Conservation (phyloP, 2,888 invertebrate species). For the Netelia inedita region DNA sequence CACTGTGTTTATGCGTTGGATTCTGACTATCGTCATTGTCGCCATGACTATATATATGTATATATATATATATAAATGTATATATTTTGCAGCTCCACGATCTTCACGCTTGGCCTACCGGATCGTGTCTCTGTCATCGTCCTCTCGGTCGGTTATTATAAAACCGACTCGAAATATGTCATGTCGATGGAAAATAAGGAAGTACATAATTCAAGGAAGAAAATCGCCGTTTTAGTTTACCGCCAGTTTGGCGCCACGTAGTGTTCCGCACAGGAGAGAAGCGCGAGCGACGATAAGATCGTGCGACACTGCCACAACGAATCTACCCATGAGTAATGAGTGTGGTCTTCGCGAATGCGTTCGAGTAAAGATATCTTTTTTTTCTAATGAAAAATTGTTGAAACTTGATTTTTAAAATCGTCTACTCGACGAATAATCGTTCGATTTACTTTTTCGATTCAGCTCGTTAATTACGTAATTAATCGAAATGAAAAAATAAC, state of each 20-base stretch:
- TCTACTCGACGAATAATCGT: too few species aligned
- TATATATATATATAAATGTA: constrained; percentile 62
- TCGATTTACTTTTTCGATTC: too few species aligned
- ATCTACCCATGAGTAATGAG: background rate
- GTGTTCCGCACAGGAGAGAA: background rate
- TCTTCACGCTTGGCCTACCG: constrained; percentile 70
- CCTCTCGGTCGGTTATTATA: constrained; percentile 25
- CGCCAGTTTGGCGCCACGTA: background rate
- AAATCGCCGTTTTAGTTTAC: constrained; percentile 24
- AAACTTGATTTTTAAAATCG: too few species aligned
- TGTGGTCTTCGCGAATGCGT: background rate
- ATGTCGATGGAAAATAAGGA: constrained; percentile 33
- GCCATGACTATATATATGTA: constrained; percentile 60
- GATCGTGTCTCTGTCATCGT: constrained; percentile 46
- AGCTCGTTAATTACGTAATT: too few species aligned
- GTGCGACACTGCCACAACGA: constrained; percentile 14
- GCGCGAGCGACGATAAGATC: constrained; percentile 19
- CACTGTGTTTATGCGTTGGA: constrained; percentile 16
- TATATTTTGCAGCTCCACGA: constrained; percentile 70
- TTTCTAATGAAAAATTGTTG: too few species aligned
- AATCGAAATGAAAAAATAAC: too few species aligned
- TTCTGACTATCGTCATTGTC: constrained; percentile 37
- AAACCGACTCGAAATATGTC: constrained; percentile 4
- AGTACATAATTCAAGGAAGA: constrained; percentile 19
- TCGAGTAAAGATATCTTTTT: background rate